Base-by-base conservation (phyloP, 2,113 vertebrate genomes). In the Hypocryptadius cinnamomeus region DNA sequence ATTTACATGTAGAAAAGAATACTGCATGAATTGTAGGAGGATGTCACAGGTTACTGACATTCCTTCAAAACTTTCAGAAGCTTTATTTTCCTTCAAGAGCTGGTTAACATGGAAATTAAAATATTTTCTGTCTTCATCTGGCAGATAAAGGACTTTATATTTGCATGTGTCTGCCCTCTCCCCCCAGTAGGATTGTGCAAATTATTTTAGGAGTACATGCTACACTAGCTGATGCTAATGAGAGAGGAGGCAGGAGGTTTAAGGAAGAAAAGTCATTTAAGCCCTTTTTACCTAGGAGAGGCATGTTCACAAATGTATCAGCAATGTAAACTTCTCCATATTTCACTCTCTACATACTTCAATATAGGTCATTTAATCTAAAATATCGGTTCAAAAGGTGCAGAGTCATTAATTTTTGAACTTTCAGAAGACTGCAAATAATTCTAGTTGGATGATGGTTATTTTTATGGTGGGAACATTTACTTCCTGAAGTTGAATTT, bases 401-500 rank as follows among this genome's bases (percentile, higher is more conserved):
- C 56, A 78, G 53, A 70, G 50, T 89, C 88, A 87, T 83, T 85
- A 70, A 83, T 96, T 90, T 92, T 73, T 87, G 57, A 81, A 61
- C 61, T 89, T 93, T 87, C 44, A 81, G n/a, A 87, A 81, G 40
- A 64, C 48, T 85, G 51, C 54, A 92, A 88, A 80, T 83, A 91
- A 85, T 94, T 79, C 68, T 87, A 74, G 64, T 80, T 85, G 22
- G 73, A 10, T 44, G 47, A 51, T 56, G 42, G 74, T 73, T 71
- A 44, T n/a, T 92, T 95, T 93, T 89, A 21, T 73, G 59, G 39
- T 80, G 54, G 80, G 64, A 85, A 73, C 31, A 28, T 30, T 92
- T 92, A 73, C 84, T 93, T 94, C 72, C 87, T 72, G 61, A 70
- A 85, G 74, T 59, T 87, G 66, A 33, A 65, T 91, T 94, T 95